Base-by-base conservation (phyloP, 30 jellyfish, hydroid and myxozoan genomes). In the Sanderia malayensis region DNA sequence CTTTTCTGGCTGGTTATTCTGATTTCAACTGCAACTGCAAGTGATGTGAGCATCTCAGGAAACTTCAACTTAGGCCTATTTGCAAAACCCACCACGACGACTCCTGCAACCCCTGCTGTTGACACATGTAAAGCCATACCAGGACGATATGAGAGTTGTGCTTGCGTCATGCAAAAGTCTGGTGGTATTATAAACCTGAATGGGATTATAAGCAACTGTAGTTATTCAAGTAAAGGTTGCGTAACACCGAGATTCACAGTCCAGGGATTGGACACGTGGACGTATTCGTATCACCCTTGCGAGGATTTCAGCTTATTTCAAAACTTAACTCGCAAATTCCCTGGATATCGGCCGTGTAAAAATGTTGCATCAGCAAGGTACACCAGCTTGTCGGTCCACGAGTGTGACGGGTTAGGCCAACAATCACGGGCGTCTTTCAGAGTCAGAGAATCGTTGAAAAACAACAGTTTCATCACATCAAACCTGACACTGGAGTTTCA, bases 331-430 rank as follows among this genome's bases (percentile, higher is more conserved):
- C 73, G 33, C 34, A 23, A 8, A 13, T 67, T 28, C 45, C 70
- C 81, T 0, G 89, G 81, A 8, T 67, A 77, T 41, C 33, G 70
- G 64, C 37, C 89, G 0, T 77, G 89, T 46, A 28, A 28, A 10
- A 49, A 77, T 30, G 89, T 68, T 10, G 89, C 89, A 6, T 80
- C 78, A 4, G 74, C 86, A n/a, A 61, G 86, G 29, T 74, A 58
- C 30, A 74, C 86, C 34, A 61, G 46, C 4, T 70, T 31, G 37
- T 58, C 86, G 21, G 61, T 77, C 2, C 61, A 19, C 1, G 64
- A 41, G 4, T 74, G 86, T 52, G 78, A 74, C 44, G 46, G 76
- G 19, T 74, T 74, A 44, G 86, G 86, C 26, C 32, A 73, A 0
- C 86, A 61, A 58, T 22, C 46, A 53, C 49, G 64, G 23, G 61